phyloP scores from a whole-genome alignment of 2,113 vertebrate genomes.

The Bos javanicus region DNA sequence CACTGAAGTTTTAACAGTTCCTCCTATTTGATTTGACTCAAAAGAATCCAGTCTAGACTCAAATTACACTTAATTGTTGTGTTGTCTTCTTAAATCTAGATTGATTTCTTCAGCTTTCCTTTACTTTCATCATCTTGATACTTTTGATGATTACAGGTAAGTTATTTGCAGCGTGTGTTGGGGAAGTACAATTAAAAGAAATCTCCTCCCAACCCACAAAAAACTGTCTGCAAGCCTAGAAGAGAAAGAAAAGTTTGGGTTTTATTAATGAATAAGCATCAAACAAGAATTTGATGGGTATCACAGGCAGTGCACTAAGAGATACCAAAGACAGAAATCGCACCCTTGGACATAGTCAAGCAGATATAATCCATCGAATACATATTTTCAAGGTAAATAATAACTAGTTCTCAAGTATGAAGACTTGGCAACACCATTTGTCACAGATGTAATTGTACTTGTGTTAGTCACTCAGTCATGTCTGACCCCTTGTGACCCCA shows the following conservation, averaged over 20 bases:
- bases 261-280: not conserved
- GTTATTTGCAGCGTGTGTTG: not conserved
- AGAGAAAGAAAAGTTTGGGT: not conserved
- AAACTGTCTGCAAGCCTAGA: not conserved
- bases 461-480: not conserved
- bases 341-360: not conserved
- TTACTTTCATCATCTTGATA: not conserved
- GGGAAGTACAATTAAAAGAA: not conserved
- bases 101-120: not conserved
- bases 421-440: not conserved
- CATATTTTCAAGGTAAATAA: not conserved
- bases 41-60: not conserved
- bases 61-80: not conserved
- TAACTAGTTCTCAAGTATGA: not conserved
- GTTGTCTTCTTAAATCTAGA: not conserved
- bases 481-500: not conserved
- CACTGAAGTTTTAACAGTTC: not conserved
- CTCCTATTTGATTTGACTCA: not conserved
- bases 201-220: not conserved
- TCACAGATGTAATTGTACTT: not conserved
- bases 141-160: not conserved
- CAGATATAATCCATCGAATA: fast-evolving
- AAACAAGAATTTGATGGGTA: not conserved
- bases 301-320: not conserved
- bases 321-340: not conserved